Conservation (phyloP, 53 echinoderm and acorn worm species). For the Paracentrotus lividus region DNA sequence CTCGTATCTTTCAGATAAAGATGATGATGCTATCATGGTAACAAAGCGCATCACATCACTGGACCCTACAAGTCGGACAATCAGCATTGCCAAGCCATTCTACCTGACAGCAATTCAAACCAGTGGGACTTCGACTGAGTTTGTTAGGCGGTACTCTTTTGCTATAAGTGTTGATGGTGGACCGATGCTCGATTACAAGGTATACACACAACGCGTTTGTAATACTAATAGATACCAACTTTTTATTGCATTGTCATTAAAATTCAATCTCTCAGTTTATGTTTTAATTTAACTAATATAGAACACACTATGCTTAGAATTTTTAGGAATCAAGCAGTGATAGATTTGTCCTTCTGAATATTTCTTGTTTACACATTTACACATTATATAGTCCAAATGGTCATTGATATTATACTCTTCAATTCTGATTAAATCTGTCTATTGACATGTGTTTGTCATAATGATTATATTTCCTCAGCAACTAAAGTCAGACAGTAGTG, state of each 20-base stretch:
- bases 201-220: conserved; percentile 1
- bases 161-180: neutral
- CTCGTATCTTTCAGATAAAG: neutral
- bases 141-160: neutral
- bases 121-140: neutral
- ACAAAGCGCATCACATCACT: neutral
- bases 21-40: neutral
- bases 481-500: neutral
- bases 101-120: conserved; percentile 38
- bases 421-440: no score
- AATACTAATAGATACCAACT: neutral
- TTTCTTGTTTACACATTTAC: no score
- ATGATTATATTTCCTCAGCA: neutral
- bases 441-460: no score
- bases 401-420: no score
- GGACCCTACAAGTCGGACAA: neutral
- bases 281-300: no score
- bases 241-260: no score
- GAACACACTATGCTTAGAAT: no score
- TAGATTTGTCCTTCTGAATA: no score
- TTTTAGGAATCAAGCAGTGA: no score
- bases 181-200: conserved; percentile 5
- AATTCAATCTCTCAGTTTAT: neutral
- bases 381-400: no score
- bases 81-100: neutral